Conservation (phyloP, 2,888 invertebrate genomes). For the Phyllotreta cruciferae region DNA sequence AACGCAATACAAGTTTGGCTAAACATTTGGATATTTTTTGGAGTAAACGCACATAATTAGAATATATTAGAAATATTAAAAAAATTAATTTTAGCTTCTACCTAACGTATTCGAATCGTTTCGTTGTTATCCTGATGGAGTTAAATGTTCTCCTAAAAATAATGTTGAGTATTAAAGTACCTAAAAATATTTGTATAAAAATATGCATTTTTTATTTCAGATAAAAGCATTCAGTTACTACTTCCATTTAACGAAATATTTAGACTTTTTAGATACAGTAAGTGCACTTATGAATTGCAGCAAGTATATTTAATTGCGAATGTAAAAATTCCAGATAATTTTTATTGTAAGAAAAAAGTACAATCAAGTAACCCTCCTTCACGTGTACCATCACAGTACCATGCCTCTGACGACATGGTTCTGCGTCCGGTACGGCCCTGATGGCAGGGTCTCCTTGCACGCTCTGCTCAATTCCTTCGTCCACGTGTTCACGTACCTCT, state of each 20-base stretch:
- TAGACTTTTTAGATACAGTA: constrained; percentile 14
- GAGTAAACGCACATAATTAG: constrained; percentile 5
- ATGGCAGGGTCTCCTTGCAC: neutral
- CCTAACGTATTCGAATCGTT: constrained; percentile 1
- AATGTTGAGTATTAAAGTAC: constrained; percentile 1
- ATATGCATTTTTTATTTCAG: constrained; percentile 9
- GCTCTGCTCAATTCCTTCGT: constrained; percentile 9
- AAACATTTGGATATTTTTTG: constrained; percentile 8
- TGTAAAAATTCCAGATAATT: neutral
- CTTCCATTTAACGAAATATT: constrained; percentile 15
- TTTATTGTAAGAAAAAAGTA: constrained; percentile 16
- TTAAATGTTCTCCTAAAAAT: neutral
- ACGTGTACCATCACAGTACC: constrained; percentile 13
- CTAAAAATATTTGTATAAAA: neutral
- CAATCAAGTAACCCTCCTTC: constrained; percentile 8
- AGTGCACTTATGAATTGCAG: neutral
- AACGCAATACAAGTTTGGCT: constrained; percentile 10
- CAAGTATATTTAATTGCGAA: neutral
- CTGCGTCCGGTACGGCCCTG: constrained; percentile 1
- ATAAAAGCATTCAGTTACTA: neutral
- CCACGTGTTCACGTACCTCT: constrained; percentile 11
- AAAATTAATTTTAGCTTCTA: constrained; percentile 7
- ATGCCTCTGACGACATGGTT: constrained; percentile 14
- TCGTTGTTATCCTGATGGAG: constrained; percentile 5
- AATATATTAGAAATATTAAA: neutral